Percentiles rank a stretch among this genome's conserved stretches.
Evolutionary conservation across 2,888 invertebrate genomes (phyloP).

Genomic region (Diachrysia chrysitis): DNA sequence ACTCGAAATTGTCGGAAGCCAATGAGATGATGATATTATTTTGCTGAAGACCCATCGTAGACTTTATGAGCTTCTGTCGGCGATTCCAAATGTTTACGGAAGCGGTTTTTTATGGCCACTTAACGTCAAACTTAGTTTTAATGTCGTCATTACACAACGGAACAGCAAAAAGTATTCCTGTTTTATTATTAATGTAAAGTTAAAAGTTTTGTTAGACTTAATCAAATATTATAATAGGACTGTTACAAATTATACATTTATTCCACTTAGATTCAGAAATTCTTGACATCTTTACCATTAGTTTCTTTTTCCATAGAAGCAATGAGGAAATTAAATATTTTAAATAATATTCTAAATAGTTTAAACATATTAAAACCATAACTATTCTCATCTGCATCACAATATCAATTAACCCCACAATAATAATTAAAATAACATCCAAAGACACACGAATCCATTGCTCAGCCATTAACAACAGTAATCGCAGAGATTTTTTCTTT

Average conservation of each 20-base stretch:
- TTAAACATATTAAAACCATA: not conserved
- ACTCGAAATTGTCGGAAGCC: conserved; percentile 81
- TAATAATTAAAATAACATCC: conserved; percentile 45
- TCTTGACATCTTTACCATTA: not conserved
- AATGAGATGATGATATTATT: conserved; percentile 79
- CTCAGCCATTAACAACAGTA: conserved; percentile 60
- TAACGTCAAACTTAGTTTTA: conserved; percentile 43
- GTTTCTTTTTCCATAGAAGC: no score
- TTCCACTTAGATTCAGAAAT: not conserved
- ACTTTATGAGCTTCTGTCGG: conserved; percentile 58
- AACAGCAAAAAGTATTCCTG: conserved; percentile 36
- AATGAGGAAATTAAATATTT: no score
- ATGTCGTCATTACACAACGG: conserved; percentile 33
- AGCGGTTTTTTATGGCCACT: conserved; percentile 52
- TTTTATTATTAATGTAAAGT: conserved; percentile 29
- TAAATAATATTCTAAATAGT: no score
- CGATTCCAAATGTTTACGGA: conserved; percentile 53
- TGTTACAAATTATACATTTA: no score
- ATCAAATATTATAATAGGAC: not conserved
- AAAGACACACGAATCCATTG: conserved; percentile 53
- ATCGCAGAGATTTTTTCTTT: conserved; percentile 75
- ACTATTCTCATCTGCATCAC: not conserved
- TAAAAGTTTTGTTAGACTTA: not conserved
- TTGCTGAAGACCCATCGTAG: conserved; percentile 65
- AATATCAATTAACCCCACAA: conserved; percentile 1